Evolutionary conservation across 2,797 vertebrate genomes (phyloP), one percentile per base, ranked within the genome.

Genomic region (Cichlasoma orientale): DNA sequence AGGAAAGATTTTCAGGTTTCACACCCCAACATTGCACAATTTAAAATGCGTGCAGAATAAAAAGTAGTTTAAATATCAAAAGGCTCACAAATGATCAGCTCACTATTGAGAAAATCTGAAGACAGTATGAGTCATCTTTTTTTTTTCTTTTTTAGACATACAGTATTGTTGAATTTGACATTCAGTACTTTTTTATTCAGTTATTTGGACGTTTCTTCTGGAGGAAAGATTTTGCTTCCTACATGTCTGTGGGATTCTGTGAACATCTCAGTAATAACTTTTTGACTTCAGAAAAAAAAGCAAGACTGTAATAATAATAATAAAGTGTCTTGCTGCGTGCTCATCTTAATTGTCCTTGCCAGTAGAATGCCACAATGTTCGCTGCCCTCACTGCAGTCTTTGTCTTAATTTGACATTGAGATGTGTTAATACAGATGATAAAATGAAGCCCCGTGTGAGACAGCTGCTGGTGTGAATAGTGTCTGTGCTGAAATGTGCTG

Each of bases 391-490:
- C 57, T 61, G 70, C 6, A 1, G 61, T 52, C 54, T 74, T 84
- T 83, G 58, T 80, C 72, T 72, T 81, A 78, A 79, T 88, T 82
- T 90, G 83, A 90, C 88, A 85, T 83, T 90, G 81, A 86, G 53
- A 77, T 56, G 68, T 59, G 73, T 82, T 84, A 86, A 86, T 87
- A 12, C 2, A 27, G 71, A 63, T 5, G 23, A 80, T 82, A 74
- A 85, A 77, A 72, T 75, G 74, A 78, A 83, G 52, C 74, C 77
- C 63, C 1, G 1, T 78, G 50, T 71, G 68, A 78, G 73, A 72
- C 82, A 83, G 85, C 85, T 88, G 86, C 75, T 33, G 27, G 31
- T 79, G 56, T 77, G 74, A 83, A 31, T 5, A 54, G 72, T 33
- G 75, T 44, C 84, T 36, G 25, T 56, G 69, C 11, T 88, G 79